These are phyloP conservation scores for Chamaetylas fuelleborni DNA, from an alignment of 2,113 vertebrate genomes.

Conservation along the genomic window DNA sequence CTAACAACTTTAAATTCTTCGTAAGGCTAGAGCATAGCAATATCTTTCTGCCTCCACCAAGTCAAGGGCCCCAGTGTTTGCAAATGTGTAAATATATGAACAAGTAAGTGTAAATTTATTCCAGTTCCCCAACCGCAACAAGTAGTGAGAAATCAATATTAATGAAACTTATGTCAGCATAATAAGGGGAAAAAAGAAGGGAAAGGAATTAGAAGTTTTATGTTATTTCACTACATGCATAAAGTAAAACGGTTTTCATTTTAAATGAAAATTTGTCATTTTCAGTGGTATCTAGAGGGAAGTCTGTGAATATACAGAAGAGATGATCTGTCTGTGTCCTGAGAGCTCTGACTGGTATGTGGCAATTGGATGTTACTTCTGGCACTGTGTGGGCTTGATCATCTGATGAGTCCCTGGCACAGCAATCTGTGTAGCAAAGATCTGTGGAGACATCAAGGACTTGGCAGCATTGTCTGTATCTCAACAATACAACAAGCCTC, in stretches of 20 bases:
- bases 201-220: not conserved
- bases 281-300: not conserved
- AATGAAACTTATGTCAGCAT: not conserved
- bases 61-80: not conserved
- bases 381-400: conserved; percentile 18
- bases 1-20: not conserved
- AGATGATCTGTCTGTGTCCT: not conserved
- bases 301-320: not conserved
- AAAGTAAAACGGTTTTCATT: not conserved
- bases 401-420: conserved; percentile 12
- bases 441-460: conserved; percentile 63
- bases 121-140: not conserved
- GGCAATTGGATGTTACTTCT: conserved; percentile 16
- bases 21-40: not conserved
- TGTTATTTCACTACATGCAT: not conserved
- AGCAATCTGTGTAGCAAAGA: conserved; percentile 23
- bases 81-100: not conserved
- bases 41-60: not conserved
- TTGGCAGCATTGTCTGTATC: conserved; percentile 49
- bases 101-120: not conserved
- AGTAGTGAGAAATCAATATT: not conserved
- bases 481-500: conserved; percentile 59
- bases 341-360: not conserved
- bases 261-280: not conserved
- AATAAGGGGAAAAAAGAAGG: not conserved